phyloP scores from a whole-genome alignment of 2,113 vertebrate genomes.

The Triplophysa dalaica region DNA sequence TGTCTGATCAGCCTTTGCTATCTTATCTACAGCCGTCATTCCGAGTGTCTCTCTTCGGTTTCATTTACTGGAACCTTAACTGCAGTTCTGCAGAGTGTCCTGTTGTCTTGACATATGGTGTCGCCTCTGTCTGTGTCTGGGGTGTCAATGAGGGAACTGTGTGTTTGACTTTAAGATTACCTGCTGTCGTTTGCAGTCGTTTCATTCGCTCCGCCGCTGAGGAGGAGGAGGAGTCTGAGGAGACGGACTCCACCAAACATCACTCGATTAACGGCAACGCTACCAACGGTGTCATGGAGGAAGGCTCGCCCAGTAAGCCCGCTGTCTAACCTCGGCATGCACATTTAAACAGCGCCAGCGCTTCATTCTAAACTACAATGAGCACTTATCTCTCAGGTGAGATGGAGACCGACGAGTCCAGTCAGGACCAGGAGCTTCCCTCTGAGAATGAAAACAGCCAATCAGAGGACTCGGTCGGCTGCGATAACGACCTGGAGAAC shows the following conservation, averaged over 20 bases:
- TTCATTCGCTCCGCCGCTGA: slow-evolving; percentile 70
- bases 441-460: slow-evolving; percentile 98
- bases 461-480: slow-evolving; percentile 94
- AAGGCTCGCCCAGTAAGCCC: slow-evolving; percentile 93
- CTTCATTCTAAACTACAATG: too few species aligned
- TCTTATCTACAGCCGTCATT: too few species aligned
- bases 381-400: slow-evolving; percentile 75
- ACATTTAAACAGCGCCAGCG: not conserved
- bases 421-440: slow-evolving; percentile 96
- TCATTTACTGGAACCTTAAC: not conserved
- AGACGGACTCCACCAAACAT: slow-evolving; percentile 83
- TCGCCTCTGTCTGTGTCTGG: not conserved
- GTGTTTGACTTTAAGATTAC: not conserved
- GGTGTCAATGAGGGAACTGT: not conserved
- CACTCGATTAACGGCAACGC: slow-evolving; percentile 90
- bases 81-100: not conserved
- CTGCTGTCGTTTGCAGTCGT: slow-evolving; percentile 61
- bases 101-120: not conserved
- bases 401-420: slow-evolving; percentile 98
- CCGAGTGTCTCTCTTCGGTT: too few species aligned
- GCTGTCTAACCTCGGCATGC: slow-evolving; percentile 11
- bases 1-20: too few species aligned
- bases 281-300: slow-evolving; percentile 91
- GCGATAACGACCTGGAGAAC: slow-evolving; percentile 96
- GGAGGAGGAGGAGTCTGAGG: slow-evolving; percentile 81